These are phyloP conservation scores for Actinemys pallida DNA, from an alignment of 2,113 vertebrate genomes.

Conservation along the genomic window DNA sequence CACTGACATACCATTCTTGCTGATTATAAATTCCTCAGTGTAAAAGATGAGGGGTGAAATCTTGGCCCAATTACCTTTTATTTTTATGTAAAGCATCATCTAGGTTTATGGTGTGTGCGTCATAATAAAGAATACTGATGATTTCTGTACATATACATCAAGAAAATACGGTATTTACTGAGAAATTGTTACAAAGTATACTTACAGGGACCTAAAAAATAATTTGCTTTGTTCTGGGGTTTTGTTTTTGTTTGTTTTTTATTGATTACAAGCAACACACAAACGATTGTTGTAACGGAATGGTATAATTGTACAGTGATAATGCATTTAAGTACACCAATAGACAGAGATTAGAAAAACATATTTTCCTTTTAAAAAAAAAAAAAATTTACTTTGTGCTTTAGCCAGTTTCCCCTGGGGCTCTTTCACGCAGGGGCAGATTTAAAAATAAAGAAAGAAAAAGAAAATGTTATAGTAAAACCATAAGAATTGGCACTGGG, in stretches of 20 bases:
- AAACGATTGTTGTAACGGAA: background rate
- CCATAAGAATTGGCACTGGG: background rate
- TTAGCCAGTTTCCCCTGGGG: background rate
- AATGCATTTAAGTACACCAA: background rate
- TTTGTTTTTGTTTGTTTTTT: background rate
- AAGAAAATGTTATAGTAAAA: background rate
- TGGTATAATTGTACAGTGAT: background rate
- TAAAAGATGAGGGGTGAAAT: background rate
- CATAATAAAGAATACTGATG: background rate
- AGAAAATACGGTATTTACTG: background rate
- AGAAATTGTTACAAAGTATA: background rate
- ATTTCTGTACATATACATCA: background rate
- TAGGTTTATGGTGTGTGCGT: background rate
- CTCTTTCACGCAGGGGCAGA: background rate
- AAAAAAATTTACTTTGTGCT: background rate
- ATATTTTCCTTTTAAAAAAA: background rate
- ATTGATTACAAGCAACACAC: background rate
- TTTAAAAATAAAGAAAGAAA: background rate
- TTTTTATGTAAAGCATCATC: background rate
- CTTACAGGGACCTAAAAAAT: background rate
- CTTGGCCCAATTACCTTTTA: background rate
- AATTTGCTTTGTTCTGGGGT: background rate
- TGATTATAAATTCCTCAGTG: background rate
- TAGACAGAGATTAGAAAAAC: background rate
- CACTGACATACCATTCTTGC: background rate